Evolutionary conservation across 2,113 vertebrate species (phyloP), one percentile per base, ranked within the genome.

Genomic region (Lichenostomus cassidix): DNA sequence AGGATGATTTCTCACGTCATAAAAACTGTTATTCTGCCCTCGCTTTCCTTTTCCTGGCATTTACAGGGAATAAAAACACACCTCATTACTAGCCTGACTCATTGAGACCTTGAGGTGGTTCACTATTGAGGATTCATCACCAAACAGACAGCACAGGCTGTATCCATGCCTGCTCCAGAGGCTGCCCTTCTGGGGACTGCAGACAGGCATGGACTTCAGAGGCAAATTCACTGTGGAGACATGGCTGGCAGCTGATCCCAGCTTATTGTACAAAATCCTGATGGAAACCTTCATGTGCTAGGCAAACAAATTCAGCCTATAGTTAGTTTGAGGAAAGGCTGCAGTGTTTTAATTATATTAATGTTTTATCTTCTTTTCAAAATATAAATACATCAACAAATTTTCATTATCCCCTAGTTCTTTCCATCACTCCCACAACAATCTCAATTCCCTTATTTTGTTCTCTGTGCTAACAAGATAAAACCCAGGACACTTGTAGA

Each of bases 151-250:
- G 23, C 6, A 59, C 33, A 28, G 41, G 23, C 6, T 44, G 7
- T 23, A 8, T 10, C 19, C 55, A n/a, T 0, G 0, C 25, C 74
- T 50, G 1, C 17, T 69, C 42, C 39, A 28, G n/a, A 91, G 41
- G 10, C 29, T 82, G 29, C 1, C 1, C 60, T 81, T 59, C n/a
- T 1, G 2, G 24, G 19, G 52, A 5, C 59, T 41, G 25, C 53
- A 69, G 15, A 10, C 7, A 39, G 23, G 6, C 12, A 23, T 9
- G 41, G 50, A 20, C 5, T 42, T 64, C 33, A 25, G 13, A 5
- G 50, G 28, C 20, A 60, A 47, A 65, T n/a, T 15, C 33, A 10
- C 15, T 22, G 27, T 19, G n/a, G 67, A 58, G 52, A 24, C 3
- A 49, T 0, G 8, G 21, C 27, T 37, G 53, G 46, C 11, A 17